phyloP scores from a whole-genome alignment of 2,797 vertebrate genomes.

The Chrysocyon brachyurus region DNA sequence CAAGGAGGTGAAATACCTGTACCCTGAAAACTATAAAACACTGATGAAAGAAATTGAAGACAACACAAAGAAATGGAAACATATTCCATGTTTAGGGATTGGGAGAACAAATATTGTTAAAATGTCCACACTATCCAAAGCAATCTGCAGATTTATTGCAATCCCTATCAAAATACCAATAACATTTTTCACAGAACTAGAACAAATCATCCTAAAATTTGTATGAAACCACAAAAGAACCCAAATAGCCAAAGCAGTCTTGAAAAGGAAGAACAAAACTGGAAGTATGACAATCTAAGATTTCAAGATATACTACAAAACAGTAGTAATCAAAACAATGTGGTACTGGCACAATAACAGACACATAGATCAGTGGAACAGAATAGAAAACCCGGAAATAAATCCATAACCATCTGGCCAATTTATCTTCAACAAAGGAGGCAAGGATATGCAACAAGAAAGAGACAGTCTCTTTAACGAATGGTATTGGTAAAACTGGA shows the following conservation, averaged over 20 bases:
- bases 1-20: not conserved
- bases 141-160: not conserved
- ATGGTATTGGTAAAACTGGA: not conserved
- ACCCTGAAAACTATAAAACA: not conserved
- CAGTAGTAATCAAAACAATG: not conserved
- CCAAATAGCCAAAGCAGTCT: not conserved
- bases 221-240: not conserved
- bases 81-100: not conserved
- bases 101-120: not conserved
- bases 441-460: not conserved
- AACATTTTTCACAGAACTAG: not conserved
- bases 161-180: not conserved
- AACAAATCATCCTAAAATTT: not conserved
- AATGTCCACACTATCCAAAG: not conserved
- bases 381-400: not conserved
- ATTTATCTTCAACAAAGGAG: not conserved
- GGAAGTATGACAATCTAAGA: not conserved
- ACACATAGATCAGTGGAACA: not conserved
- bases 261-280: not conserved
- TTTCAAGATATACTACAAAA: not conserved
- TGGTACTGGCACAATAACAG: not conserved
- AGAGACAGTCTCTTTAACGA: not conserved
- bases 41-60: not conserved
- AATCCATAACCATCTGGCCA: not conserved
- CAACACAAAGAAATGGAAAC: not conserved